Evolutionary conservation across 2,888 invertebrate genomes (phyloP).

Genomic region (Diadegma fenestrale): DNA sequence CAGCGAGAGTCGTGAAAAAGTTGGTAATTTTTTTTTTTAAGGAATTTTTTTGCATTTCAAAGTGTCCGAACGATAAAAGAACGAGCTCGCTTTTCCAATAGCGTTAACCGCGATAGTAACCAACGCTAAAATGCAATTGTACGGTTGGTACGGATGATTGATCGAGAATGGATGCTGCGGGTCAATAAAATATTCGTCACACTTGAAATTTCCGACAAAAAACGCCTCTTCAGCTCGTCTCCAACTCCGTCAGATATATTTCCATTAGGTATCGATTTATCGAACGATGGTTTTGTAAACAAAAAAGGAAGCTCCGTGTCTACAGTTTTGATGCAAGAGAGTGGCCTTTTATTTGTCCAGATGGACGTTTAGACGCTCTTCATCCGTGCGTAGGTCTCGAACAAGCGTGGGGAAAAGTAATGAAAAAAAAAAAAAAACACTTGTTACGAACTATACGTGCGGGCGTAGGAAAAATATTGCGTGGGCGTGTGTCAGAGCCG

Average conservation of each 20-base stretch:
- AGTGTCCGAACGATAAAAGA: too few species aligned
- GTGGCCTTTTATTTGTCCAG: neutral
- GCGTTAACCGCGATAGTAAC: too few species aligned
- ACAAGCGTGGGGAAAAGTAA: neutral
- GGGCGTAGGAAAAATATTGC: conserved; percentile 26
- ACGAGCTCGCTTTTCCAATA: too few species aligned
- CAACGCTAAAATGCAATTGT: too few species aligned
- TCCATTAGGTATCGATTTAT: neutral
- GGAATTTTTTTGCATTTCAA: too few species aligned
- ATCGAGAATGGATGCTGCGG: too few species aligned
- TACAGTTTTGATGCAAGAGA: neutral
- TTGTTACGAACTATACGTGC: neutral
- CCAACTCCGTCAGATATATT: neutral
- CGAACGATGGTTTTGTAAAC: neutral
- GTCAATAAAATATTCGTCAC: too few species aligned
- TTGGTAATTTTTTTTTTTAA: too few species aligned
- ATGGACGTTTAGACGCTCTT: neutral
- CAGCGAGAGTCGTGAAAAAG: too few species aligned
- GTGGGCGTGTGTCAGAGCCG: conserved; percentile 17
- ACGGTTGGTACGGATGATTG: too few species aligned
- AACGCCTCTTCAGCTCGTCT: neutral
- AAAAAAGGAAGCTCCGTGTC: conserved; percentile 7
- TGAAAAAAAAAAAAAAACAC: neutral
- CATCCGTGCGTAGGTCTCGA: conserved; percentile 18
- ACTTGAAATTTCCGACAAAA: neutral